Evolutionary conservation across 2,888 invertebrate genomes (phyloP), one percentile per base, ranked within the genome.

Genomic region (Lochmaea capreae): DNA sequence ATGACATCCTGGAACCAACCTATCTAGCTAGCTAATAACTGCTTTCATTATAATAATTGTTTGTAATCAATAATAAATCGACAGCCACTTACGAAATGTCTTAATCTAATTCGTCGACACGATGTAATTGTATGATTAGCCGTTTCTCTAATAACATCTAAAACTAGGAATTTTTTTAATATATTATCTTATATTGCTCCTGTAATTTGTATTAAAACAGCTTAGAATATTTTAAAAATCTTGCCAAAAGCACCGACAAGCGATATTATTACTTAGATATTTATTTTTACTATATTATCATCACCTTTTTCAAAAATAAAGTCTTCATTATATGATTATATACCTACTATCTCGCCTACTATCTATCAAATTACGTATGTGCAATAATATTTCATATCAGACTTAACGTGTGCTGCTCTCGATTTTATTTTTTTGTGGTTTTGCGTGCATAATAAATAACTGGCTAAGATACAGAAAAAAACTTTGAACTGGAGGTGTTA

Each of bases 21-120:
- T 54, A 18, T 54, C 18, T 54, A 54, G 18, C 10, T 54, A 52
- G 22, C 9, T 39, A 16, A 18, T 10, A 52, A 54, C 54, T 54
- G 18, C 16, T 54, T 54, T 54, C 54, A 54, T 54, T 54, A 54
- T 16, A 54, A 16, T 16, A 54, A 61, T 11, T 59, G 22, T 59
- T 22, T 59, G 26, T 59, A 59, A 59, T 22, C 59, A 59, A 59
- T 59, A 59, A 59, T 59, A 68, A n/a, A 59, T 61, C 61, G 46
- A 42, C 49, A 39, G 26, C 9, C 12, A 16, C 18, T 61, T 58
- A 49, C 18, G 14, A n/a, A 59, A 43, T 46, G 49, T 61, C 22
- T 43, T 42, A 52, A 33, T 62, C 33, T 33, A 66, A 16, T 54
- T 54, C 16, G 10, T 18, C 54, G 54, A 10, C 16, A 18, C 9